Conservation (phyloP, 2,113 vertebrate species). For the Cisticola juncidis region DNA sequence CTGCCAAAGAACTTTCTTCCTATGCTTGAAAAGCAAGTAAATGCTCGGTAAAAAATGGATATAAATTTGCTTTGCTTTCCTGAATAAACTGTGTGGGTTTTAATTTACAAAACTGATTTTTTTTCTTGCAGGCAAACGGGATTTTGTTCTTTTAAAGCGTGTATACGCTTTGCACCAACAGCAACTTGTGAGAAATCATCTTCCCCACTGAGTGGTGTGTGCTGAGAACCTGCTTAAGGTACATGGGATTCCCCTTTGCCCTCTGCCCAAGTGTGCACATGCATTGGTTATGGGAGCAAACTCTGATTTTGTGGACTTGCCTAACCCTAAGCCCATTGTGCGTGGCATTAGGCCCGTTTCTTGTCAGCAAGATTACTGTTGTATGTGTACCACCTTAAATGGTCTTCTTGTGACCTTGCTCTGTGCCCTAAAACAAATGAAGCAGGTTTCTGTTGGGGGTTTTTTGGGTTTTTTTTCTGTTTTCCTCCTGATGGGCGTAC, state of each 20-base stretch:
- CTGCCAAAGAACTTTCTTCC: not conserved
- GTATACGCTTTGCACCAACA: not conserved
- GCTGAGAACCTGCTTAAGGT: slow-evolving; percentile 8
- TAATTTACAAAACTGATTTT: not conserved
- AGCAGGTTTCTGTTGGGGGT: not conserved
- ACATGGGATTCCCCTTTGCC: slow-evolving; percentile 26
- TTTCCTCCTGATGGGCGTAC: not conserved
- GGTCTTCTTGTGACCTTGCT: slow-evolving; percentile 74
- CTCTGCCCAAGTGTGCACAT: slow-evolving; percentile 5
- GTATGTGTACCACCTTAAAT: slow-evolving; percentile 75
- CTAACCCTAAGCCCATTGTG: slow-evolving; percentile 66
- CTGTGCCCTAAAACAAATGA: slow-evolving; percentile 73
- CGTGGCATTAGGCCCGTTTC: slow-evolving; percentile 30
- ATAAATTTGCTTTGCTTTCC: not conserved
- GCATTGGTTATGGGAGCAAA: slow-evolving; percentile 38
- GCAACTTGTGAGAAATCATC: not conserved
- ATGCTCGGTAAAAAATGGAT: rapidly evolving
- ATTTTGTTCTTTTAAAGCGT: not conserved
- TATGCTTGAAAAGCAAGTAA: not conserved
- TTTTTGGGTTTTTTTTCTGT: not conserved
- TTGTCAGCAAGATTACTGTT: slow-evolving; percentile 61
- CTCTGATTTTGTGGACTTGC: slow-evolving; percentile 67
- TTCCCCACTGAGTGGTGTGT: not conserved
- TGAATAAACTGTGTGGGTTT: rapidly evolving
- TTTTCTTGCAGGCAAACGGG: not conserved